Percentiles rank a stretch among this genome's conserved stretches.
phyloP scores from a whole-genome alignment of 1,140 invertebrate genomes.

The Melitaea cinxia region DNA sequence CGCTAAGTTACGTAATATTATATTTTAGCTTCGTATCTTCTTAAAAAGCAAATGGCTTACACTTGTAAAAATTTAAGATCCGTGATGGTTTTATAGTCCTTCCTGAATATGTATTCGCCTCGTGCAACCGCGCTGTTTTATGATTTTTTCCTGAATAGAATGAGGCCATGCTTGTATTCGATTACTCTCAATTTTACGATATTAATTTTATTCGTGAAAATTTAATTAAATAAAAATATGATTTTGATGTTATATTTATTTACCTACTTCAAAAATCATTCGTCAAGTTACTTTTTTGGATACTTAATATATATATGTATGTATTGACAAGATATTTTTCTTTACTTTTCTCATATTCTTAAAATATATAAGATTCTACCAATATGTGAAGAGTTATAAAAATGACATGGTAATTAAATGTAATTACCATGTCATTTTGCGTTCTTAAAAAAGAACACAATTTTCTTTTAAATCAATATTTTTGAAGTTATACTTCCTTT shows the following conservation, averaged over 20 bases:
- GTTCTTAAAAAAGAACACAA: no score
- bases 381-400: no score
- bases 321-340: no score
- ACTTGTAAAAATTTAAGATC: slow-evolving; percentile 3
- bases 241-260: not conserved
- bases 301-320: no score
- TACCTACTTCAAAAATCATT: no score
- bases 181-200: slow-evolving; percentile 1
- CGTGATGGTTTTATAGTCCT: slow-evolving; percentile 13
- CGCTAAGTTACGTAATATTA: not conserved
- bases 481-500: no score
- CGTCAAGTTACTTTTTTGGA: no score
- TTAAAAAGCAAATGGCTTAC: slow-evolving; percentile 5
- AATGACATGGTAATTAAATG: no score
- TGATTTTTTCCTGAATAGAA: slow-evolving; percentile 22
- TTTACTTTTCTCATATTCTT: no score
- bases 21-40: slow-evolving; percentile 1
- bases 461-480: no score
- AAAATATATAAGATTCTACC: no score
- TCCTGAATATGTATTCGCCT: slow-evolving; percentile 16
- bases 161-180: slow-evolving; percentile 19
- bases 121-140: slow-evolving; percentile 20
- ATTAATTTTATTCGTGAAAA: not conserved
- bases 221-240: not conserved
- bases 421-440: no score